phyloP scores from a whole-genome alignment of 2,113 vertebrate species.

The Reinhardtius hippoglossoides region DNA sequence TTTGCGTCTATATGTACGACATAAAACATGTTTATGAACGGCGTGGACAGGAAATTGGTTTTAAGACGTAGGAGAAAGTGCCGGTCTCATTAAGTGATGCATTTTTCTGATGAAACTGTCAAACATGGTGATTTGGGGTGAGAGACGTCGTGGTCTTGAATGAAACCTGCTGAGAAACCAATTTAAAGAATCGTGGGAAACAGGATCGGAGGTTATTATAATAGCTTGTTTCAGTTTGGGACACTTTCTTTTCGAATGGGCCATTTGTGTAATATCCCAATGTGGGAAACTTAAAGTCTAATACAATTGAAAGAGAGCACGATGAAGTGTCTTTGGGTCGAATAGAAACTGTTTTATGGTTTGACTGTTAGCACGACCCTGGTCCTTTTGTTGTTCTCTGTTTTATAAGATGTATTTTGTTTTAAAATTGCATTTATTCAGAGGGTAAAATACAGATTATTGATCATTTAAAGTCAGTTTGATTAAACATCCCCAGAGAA shows the following conservation, averaged over 20 bases:
- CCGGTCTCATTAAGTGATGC: constrained; percentile 16
- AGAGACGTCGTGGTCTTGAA: constrained; percentile 13
- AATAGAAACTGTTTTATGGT: background rate
- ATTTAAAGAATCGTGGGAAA: constrained; percentile 24
- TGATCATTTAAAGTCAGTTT: too few relatives aligned
- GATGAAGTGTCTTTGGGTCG: background rate
- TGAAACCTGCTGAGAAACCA: constrained; percentile 38
- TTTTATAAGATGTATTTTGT: too few relatives aligned
- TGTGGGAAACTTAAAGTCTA: background rate
- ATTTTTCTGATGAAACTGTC: constrained; percentile 47
- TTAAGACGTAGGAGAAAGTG: constrained; percentile 14
- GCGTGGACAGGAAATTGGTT: background rate
- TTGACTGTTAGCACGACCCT: background rate
- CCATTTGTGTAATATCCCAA: background rate
- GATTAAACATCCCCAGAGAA: too few relatives aligned
- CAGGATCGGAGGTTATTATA: constrained; percentile 6
- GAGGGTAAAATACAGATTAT: background rate
- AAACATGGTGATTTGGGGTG: constrained; percentile 19
- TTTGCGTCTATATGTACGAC: background rate
- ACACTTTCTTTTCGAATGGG: constrained; percentile 12
- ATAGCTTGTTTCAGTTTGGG: constrained; percentile 8
- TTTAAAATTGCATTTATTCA: background rate
- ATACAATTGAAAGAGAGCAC: background rate
- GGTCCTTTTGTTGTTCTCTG: background rate
- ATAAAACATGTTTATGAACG: constrained; percentile 20